Conservation (phyloP, 30 jellyfish, hydroid and myxozoan species). For the Sanderia malayensis region DNA sequence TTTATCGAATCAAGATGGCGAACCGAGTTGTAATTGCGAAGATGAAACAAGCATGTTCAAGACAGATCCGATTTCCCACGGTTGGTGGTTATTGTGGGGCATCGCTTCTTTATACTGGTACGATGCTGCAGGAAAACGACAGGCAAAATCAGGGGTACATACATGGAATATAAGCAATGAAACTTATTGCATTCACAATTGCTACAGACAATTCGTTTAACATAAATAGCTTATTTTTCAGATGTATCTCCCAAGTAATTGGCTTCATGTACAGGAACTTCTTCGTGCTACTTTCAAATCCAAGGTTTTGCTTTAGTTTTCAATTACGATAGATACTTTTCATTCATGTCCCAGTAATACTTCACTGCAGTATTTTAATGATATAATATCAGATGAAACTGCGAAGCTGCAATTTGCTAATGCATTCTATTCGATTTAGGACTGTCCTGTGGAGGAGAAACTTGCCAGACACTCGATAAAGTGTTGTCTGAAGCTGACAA, state of each 20-base stretch:
- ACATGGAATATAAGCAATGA: background rate
- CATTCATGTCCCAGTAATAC: too few relatives aligned
- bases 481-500: constrained; percentile 43
- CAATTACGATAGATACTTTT: too few relatives aligned
- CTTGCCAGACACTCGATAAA: constrained; percentile 48
- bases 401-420: too few relatives aligned
- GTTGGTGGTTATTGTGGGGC: constrained; percentile 45
- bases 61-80: constrained; percentile 24
- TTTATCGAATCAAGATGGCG: background rate
- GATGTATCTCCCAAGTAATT: constrained; percentile 57
- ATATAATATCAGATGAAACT: too few relatives aligned
- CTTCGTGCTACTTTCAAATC: constrained; percentile 30
- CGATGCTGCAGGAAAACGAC: constrained; percentile 27
- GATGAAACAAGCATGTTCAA: too few relatives aligned
- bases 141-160: constrained; percentile 24
- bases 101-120: constrained; percentile 41
- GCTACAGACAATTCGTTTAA: too few relatives aligned
- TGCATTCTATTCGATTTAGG: too few relatives aligned
- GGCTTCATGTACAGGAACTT: constrained; percentile 70
- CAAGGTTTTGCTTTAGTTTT: constrained; percentile 26
- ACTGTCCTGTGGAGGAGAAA: constrained; percentile 10
- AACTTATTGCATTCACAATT: too few relatives aligned
- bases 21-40: too few relatives aligned
- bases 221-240: too few relatives aligned
- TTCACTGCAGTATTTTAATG: too few relatives aligned